Conservation (phyloP, 2,113 vertebrate species). For the Orycteropus afer region DNA sequence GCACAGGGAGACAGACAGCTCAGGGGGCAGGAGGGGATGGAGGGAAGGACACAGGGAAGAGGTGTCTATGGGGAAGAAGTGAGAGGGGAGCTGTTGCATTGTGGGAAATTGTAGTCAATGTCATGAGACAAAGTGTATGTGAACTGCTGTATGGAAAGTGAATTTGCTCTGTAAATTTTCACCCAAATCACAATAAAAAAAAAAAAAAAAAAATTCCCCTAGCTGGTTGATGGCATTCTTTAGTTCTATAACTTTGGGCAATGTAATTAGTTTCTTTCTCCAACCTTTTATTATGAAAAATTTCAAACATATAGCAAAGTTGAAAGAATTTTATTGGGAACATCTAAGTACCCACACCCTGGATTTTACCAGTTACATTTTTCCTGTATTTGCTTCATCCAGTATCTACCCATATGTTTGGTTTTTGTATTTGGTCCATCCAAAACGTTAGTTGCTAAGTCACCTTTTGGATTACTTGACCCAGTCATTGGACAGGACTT, state of each 20-base stretch:
- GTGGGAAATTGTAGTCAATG: too few relatives aligned
- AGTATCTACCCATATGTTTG: neutral
- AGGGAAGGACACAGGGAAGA: too few relatives aligned
- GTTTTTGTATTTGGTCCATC: neutral
- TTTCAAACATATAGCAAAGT: neutral
- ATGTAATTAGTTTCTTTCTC: neutral
- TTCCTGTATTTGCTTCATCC: neutral
- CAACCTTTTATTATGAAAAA: neutral
- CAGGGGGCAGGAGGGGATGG: too few relatives aligned
- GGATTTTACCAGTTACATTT: neutral
- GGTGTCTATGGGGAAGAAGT: too few relatives aligned
- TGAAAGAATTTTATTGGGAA: neutral
- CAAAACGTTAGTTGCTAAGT: neutral
- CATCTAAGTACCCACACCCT: neutral
- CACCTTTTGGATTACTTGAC: fast-evolving
- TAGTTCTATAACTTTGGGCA: neutral
- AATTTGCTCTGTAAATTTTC: too few relatives aligned
- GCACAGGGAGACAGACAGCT: too few relatives aligned
- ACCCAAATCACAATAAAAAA: too few relatives aligned
- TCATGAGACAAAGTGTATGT: too few relatives aligned
- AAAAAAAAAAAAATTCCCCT: too few relatives aligned
- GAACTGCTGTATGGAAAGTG: too few relatives aligned
- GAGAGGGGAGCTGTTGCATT: too few relatives aligned
- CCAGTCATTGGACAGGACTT: neutral
- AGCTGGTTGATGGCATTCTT: neutral